Percentiles rank a stretch among this genome's conserved stretches.
Evolutionary conservation across 2,888 invertebrate genomes (phyloP).

Genomic region (Agapetus fuscipes): DNA sequence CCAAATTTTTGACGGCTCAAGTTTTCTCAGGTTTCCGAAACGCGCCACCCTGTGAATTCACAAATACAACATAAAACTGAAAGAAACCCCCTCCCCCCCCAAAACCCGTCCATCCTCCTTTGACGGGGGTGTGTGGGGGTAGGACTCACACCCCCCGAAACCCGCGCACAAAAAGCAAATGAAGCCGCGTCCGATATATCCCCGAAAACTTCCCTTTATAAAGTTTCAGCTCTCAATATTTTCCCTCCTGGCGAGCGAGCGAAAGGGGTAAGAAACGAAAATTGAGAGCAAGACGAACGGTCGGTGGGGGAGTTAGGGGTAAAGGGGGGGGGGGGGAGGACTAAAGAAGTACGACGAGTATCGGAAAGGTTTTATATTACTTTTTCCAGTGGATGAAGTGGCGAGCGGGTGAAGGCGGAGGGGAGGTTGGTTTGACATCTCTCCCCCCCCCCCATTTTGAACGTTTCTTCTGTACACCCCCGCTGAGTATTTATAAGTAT

Average conservation of each 20-base stretch:
- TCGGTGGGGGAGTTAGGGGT: conserved; percentile 2
- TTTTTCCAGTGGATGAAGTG: conserved; percentile 20
- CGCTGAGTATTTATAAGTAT: conserved; percentile 19
- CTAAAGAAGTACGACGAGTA: conserved; percentile 15
- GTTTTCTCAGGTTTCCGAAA: no score
- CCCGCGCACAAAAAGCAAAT: conserved; percentile 10
- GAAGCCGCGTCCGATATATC: conserved; percentile 14
- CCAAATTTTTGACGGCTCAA: no score
- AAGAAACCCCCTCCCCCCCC: conserved; percentile 2
- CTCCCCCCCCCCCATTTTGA: not conserved
- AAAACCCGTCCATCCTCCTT: not conserved
- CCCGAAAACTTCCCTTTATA: conserved; percentile 9
- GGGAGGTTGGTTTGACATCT: conserved; percentile 1
- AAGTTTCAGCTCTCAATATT: conserved; percentile 13
- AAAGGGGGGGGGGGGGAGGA: conserved; percentile 11
- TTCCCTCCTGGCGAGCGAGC: conserved; percentile 7
- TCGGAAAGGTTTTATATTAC: conserved; percentile 22
- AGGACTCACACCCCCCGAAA: no score
- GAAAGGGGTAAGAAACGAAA: conserved; percentile 20
- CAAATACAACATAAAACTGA: conserved; percentile 8
- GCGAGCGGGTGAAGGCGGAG: not conserved
- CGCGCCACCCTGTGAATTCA: conserved; percentile 6
- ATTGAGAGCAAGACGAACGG: conserved; percentile 12
- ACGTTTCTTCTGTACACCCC: conserved; percentile 1
- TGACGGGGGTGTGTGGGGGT: no score